Percentiles rank a stretch among this genome's conserved stretches.
Evolutionary conservation across 1,140 invertebrate genomes (phyloP).

Genomic region (Tetragonula clypearis): DNA sequence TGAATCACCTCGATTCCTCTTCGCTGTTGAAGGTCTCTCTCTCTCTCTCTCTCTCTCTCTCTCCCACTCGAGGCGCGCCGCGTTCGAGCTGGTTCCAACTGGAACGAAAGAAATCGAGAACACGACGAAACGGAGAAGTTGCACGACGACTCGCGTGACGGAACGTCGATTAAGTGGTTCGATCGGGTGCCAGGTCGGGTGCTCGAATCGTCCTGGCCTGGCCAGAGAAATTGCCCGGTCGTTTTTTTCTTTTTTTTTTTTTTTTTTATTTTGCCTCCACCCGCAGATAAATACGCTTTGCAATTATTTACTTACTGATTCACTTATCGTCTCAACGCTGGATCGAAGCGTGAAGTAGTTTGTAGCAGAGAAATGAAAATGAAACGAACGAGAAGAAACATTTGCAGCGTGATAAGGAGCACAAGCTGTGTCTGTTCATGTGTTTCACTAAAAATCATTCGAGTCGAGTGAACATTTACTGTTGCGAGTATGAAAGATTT

Average conservation of each 20-base stretch:
- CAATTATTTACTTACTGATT: neutral
- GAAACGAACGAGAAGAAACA: too few species aligned
- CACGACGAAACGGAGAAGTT: too few species aligned
- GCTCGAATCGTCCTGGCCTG: neutral
- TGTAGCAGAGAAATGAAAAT: too few species aligned
- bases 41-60: too few species aligned
- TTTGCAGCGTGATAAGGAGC: too few species aligned
- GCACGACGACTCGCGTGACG: neutral
- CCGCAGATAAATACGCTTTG: neutral
- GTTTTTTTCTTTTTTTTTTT: constrained; percentile 1
- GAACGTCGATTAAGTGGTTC: neutral
- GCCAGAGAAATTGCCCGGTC: neutral
- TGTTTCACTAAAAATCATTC: too few species aligned
- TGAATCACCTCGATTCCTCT: neutral
- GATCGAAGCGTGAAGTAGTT: too few species aligned
- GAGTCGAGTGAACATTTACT: too few species aligned
- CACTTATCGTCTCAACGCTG: neutral
- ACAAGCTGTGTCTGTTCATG: too few species aligned
- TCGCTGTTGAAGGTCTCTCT: neutral
- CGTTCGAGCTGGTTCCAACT: neutral
- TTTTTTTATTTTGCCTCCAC: neutral
- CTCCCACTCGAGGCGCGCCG: too few species aligned
- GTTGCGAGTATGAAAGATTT: too few species aligned
- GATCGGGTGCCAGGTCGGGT: neutral
- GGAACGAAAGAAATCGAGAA: neutral